Evolutionary conservation across 2,888 invertebrate genomes (phyloP).

Genomic region (Lasiommata megera): DNA sequence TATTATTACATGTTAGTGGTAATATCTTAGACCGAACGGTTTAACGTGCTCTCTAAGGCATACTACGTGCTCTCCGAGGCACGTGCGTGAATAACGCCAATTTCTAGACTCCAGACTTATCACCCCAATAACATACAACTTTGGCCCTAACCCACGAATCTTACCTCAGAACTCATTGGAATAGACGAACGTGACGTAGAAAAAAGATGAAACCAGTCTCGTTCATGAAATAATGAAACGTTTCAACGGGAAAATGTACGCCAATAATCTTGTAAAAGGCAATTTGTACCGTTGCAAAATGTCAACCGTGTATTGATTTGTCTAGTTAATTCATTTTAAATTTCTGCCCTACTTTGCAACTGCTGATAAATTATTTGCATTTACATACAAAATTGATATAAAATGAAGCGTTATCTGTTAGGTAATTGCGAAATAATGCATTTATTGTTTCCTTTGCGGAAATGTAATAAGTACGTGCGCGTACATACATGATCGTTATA

Average conservation of each 20-base stretch:
- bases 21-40: too few species aligned
- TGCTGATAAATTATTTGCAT: slow-evolving; percentile 23
- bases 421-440: slow-evolving; percentile 4
- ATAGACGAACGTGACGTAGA: too few species aligned
- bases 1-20: too few species aligned
- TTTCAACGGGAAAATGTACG: slow-evolving; percentile 1
- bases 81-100: too few species aligned
- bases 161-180: too few species aligned
- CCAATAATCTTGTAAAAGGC: slow-evolving; percentile 13
- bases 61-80: too few species aligned
- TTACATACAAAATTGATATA: slow-evolving; percentile 5
- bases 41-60: too few species aligned
- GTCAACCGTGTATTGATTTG: slow-evolving; percentile 29
- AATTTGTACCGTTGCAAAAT: slow-evolving; percentile 23
- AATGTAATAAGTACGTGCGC: neutral
- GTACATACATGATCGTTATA: neutral
- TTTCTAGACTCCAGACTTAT: too few species aligned
- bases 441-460: slow-evolving; percentile 9
- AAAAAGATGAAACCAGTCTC: too few species aligned
- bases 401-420: slow-evolving; percentile 6
- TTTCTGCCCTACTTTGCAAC: slow-evolving; percentile 28
- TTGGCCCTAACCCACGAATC: too few species aligned
- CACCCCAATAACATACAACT: too few species aligned
- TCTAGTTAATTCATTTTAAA: slow-evolving; percentile 31
- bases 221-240: neutral